Evolutionary conservation across 2,113 vertebrate genomes (phyloP).

Genomic region (Pogona vitticeps): DNA sequence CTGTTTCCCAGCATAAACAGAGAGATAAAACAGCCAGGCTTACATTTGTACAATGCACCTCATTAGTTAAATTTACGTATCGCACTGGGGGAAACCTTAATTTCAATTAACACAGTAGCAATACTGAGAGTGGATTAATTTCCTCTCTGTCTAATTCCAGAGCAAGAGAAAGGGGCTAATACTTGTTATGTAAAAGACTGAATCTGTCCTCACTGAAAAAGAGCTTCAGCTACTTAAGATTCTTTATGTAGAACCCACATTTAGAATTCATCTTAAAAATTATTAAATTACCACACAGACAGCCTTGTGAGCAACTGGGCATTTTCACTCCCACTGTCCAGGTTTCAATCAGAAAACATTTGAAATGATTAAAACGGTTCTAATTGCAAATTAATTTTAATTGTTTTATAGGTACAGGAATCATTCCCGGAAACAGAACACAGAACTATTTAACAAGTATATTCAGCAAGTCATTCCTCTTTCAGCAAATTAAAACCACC

Average conservation of each 20-base stretch:
- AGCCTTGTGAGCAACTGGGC: constrained; percentile 43
- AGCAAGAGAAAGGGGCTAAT: constrained; percentile 57
- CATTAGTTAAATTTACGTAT: background rate
- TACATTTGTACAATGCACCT: background rate
- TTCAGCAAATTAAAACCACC: background rate
- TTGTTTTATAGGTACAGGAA: constrained; percentile 27
- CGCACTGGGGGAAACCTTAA: background rate
- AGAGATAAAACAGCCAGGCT: background rate
- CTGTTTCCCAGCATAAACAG: background rate
- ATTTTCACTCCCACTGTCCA: background rate
- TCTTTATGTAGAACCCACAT: constrained; percentile 56
- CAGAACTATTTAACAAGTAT: constrained; percentile 48
- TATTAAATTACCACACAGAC: constrained; percentile 50
- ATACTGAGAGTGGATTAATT: constrained; percentile 10
- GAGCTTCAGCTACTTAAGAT: constrained; percentile 62
- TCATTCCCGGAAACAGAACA: constrained; percentile 51
- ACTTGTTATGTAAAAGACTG: constrained; percentile 62
- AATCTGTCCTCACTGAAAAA: constrained; percentile 54
- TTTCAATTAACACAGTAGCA: constrained; percentile 30
- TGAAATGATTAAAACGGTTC: constrained; percentile 36
- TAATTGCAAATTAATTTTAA: constrained; percentile 58
- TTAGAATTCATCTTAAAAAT: constrained; percentile 65
- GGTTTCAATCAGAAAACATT: constrained; percentile 45
- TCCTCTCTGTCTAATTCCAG: constrained; percentile 46
- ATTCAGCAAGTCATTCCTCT: constrained; percentile 43